Percentiles rank a stretch among this genome's conserved stretches.
Conservation (phyloP, 2,797 vertebrate species). For the Myotis findleyi region DNA sequence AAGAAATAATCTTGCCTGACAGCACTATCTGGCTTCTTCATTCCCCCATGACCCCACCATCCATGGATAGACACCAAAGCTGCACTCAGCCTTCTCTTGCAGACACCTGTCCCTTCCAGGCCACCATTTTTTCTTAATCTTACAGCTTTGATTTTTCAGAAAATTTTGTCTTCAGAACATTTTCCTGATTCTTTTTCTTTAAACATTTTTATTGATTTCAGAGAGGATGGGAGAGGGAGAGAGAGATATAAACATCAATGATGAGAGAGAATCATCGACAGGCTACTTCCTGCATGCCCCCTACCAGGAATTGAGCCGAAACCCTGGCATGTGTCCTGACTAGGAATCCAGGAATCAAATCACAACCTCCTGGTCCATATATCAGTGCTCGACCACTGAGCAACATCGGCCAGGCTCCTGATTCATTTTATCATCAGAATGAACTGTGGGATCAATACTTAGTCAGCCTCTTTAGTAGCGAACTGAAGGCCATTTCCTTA, state of each 20-base stretch:
- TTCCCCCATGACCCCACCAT: background rate
- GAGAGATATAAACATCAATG: no score
- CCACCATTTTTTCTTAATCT: background rate
- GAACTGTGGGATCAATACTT: background rate
- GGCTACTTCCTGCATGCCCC: no score
- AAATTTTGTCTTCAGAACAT: background rate
- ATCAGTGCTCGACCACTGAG: no score
- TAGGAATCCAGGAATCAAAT: no score
- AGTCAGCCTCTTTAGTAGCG: background rate
- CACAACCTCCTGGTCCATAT: no score
- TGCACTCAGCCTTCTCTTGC: background rate
- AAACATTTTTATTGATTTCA: no score
- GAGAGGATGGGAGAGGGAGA: no score
- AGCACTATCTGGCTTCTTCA: background rate
- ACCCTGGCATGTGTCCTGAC: no score
- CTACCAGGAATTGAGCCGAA: no score
- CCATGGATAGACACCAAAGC: background rate
- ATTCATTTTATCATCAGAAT: background rate
- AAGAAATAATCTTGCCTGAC: background rate
- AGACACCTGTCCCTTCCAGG: background rate
- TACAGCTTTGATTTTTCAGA: background rate
- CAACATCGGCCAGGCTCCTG: background rate
- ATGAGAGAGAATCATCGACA: no score
- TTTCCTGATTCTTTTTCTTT: background rate
- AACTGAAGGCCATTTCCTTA: background rate